A percentile compares a stretch with the other conserved stretches of the same genome.
phyloP scores from a whole-genome alignment of 2,888 invertebrate genomes.

The Ischnus inquisitorius region DNA sequence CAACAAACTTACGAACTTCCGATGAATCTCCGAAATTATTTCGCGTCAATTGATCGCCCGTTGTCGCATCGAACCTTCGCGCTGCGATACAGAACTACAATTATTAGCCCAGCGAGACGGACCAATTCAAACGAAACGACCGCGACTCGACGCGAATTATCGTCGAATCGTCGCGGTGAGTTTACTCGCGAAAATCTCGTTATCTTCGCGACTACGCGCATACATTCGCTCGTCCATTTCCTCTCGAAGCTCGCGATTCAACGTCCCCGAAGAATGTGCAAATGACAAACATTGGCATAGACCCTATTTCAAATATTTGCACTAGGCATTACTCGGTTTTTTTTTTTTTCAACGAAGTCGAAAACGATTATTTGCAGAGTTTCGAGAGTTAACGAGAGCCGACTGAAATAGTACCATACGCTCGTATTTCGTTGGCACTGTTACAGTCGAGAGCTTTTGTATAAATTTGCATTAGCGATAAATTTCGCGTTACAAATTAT shows the following conservation, averaged over 20 bases:
- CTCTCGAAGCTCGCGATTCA: slow-evolving; percentile 24
- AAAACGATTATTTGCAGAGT: slow-evolving; percentile 23
- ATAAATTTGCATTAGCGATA: background rate
- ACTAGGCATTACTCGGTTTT: slow-evolving; percentile 4
- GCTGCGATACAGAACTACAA: background rate
- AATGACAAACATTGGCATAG: background rate
- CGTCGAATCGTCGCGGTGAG: background rate
- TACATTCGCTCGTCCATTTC: slow-evolving; percentile 31
- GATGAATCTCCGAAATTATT: background rate
- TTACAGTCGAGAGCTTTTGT: background rate
- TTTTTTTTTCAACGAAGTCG: slow-evolving; percentile 17
- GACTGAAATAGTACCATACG: slow-evolving; percentile 7
- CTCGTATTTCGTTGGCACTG: background rate
- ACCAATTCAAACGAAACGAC: background rate
- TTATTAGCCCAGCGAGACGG: background rate
- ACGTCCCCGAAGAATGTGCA: slow-evolving; percentile 24
- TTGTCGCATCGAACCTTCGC: background rate
- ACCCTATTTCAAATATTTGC: slow-evolving; percentile 55
- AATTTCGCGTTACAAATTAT: background rate
- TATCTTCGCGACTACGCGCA: slow-evolving; percentile 18
- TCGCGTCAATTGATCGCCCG: too few relatives aligned
- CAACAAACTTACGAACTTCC: background rate
- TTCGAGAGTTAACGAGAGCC: background rate
- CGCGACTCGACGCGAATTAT: background rate
- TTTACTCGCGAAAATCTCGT: slow-evolving; percentile 36